Evolutionary conservation across 2,113 vertebrate species (phyloP).

Genomic region (Potamarius usumacintae): DNA sequence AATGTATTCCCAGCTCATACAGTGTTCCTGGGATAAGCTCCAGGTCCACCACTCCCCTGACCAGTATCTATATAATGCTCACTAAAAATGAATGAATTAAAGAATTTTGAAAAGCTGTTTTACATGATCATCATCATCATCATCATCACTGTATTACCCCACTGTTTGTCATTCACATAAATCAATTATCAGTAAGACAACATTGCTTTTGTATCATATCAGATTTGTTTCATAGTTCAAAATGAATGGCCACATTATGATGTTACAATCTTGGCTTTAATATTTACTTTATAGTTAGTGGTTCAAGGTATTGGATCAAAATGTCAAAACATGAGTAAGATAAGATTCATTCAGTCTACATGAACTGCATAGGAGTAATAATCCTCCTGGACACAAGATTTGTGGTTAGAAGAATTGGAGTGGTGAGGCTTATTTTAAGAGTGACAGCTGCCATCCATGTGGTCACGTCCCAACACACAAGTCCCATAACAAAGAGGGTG

Average conservation of each 20-base stretch:
- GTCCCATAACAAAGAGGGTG: neutral
- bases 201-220: neutral
- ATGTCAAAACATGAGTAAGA: neutral
- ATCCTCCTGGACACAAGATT: neutral
- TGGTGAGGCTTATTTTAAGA: conserved; percentile 8
- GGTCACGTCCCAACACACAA: neutral
- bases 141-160: neutral
- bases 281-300: neutral
- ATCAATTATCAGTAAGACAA: neutral
- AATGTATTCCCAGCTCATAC: neutral
- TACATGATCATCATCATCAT: neutral
- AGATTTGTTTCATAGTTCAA: neutral
- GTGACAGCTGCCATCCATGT: conserved; percentile 8
- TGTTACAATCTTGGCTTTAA: neutral
- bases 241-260: neutral
- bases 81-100: neutral
- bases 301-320: neutral
- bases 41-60: too few species aligned
- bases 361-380: neutral
- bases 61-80: neutral
- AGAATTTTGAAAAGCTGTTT: neutral
- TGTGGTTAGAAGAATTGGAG: neutral
- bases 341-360: neutral
- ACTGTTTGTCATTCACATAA: neutral
- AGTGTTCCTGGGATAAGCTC: neutral